Evolutionary conservation across 2,888 invertebrate species (phyloP), one percentile per base, ranked within the genome.

Genomic region (Thereva nobilitata): DNA sequence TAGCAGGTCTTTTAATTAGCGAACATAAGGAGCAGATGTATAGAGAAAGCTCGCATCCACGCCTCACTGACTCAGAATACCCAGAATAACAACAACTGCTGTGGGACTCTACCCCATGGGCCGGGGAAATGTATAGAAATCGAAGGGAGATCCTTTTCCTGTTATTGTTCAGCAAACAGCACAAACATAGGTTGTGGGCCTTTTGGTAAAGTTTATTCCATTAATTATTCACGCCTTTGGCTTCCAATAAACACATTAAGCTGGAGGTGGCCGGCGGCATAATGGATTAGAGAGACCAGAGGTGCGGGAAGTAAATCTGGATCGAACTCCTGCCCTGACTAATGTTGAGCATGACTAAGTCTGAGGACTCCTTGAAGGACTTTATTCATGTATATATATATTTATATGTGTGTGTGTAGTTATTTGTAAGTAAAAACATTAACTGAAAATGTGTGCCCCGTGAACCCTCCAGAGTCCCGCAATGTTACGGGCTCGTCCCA

Each of bases 201-300:
- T 64, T 53, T 64, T 34, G 52, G 53, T 41, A 67, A 67, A 67
- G 63, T 70, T 66, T 52, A 66, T 56, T 66, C 63, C 67, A 70
- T 70, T 70, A 70, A 70, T 70, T 70, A 70, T 70, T 70, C 69
- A 70, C 69, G 69, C 67, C 64, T 67, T 66, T 67, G 69, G 56
- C 52, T 67, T 54, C 41, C 65, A 67, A 69, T 67, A 67, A 69
- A 65, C 56, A 67, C 55, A 59, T 55, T 52, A 41, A 41, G 40
- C 41, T 40, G 50, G 50, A 40, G 23, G 41, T 61, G 61, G 61
- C 35, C 40, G 61, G 40, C 4, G 3, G 9, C 50, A 61, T 44
- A 61, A 61, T 61, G 61, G 50, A 35, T 41, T 35, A 50, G 61
- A 10, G 42, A 50, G 45, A 10, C 34, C 12, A 34, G 41, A 23